Evolutionary conservation across 2,888 invertebrate species (phyloP).

Genomic region (Patella ulyssiponensis): DNA sequence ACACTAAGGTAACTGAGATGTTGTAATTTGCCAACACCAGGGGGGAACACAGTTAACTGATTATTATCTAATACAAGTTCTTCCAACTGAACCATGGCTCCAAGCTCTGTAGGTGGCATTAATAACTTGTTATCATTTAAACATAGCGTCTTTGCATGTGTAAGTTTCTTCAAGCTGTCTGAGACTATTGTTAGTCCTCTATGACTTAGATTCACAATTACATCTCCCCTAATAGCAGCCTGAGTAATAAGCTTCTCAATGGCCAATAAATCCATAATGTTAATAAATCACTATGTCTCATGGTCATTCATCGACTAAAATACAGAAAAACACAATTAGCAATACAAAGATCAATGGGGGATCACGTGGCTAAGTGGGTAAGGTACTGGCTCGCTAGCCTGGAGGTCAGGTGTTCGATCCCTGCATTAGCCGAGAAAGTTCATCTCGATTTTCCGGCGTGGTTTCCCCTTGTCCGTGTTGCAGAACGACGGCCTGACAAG

Average conservation of each 20-base stretch:
- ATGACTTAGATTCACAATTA: constrained; percentile 71
- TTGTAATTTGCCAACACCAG: constrained; percentile 52
- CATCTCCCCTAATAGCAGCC: constrained; percentile 41
- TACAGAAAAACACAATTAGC: too few species aligned
- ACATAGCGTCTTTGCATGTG: constrained; percentile 49
- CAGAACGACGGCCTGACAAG: too few species aligned
- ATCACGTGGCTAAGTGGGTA: too few species aligned
- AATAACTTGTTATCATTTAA: constrained; percentile 67
- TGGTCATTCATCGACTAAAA: too few species aligned
- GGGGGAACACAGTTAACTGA: constrained; percentile 67
- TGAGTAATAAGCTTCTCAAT: constrained; percentile 52
- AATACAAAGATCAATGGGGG: too few species aligned
- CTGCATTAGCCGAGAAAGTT: too few species aligned
- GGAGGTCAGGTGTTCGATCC: too few species aligned
- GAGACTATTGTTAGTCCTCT: constrained; percentile 65
- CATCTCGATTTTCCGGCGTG: too few species aligned
- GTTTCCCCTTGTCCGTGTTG: too few species aligned
- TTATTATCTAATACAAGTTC: constrained; percentile 68
- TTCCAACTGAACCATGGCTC: constrained; percentile 49
- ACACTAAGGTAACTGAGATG: constrained; percentile 50
- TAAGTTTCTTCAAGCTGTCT: constrained; percentile 50
- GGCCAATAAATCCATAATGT: constrained; percentile 54
- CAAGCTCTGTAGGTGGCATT: constrained; percentile 67
- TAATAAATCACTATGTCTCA: too few species aligned
- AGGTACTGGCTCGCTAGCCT: too few species aligned